These are phyloP conservation scores for Alectoris magna DNA, from an alignment of 2,797 vertebrate genomes.

Conservation along the genomic window DNA sequence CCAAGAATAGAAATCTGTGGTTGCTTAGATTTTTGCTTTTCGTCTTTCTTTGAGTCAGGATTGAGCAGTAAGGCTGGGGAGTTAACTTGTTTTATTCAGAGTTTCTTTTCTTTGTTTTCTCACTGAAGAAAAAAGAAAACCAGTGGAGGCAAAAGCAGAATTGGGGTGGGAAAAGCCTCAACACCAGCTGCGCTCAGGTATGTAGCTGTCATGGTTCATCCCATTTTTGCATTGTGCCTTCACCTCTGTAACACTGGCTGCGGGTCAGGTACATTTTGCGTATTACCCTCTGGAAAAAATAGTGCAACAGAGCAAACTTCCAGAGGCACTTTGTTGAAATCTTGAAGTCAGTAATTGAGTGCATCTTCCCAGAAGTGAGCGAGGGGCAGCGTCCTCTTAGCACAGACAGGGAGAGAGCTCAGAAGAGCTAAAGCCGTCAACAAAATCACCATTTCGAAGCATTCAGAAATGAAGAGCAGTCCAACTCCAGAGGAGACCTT, in stretches of 20 bases:
- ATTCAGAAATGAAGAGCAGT: background rate
- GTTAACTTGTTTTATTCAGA: background rate
- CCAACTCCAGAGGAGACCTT: background rate
- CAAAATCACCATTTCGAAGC: background rate
- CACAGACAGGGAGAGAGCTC: background rate
- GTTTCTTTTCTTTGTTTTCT: background rate
- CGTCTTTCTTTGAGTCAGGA: background rate
- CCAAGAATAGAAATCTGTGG: background rate
- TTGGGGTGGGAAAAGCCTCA: background rate
- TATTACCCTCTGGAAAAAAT: background rate
- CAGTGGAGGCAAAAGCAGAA: background rate
- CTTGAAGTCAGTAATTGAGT: background rate
- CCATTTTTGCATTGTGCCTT: background rate
- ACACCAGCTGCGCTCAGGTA: background rate
- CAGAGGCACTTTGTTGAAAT: background rate
- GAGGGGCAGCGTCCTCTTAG: background rate
- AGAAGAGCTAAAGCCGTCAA: background rate
- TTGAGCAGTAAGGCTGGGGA: background rate
- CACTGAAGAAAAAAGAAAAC: background rate
- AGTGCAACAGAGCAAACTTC: background rate
- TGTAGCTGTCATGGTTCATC: background rate
- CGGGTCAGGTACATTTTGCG: background rate
- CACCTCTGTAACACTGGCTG: background rate
- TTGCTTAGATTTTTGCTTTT: background rate
- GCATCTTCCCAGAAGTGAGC: background rate